Evolutionary conservation across 1,140 invertebrate genomes (phyloP), one percentile per base, ranked within the genome.

Genomic region (Cydia strobilella): DNA sequence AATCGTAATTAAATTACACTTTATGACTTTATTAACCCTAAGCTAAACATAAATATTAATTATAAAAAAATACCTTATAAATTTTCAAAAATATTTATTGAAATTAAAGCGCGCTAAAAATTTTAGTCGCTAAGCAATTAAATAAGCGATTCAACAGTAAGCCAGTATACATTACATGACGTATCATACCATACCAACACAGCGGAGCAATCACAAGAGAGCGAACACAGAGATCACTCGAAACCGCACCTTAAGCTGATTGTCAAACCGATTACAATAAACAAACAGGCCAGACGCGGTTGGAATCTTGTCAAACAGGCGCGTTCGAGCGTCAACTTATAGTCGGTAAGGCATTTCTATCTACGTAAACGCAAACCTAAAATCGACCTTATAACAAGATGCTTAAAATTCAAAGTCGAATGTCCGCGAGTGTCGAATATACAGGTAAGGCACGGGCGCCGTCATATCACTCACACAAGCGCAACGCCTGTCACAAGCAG

Each of bases 171-270:
- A 91, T 91, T 86, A 90, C 88, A 91, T 91, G 89, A 90, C 90
- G 87, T 90, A 91, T 90, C 86, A 90, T 89, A 91, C 89, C 78
- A 82, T 82, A 82, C 77, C 80, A 85, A 90, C 86, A 93, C 90
- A 89, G 91, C 86, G 85, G 88, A 88, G 90, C 89, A 90, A 90
- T 90, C 90, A 87, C 83, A 85, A 86, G 87, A 85, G 83, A 86
- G 86, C 85, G 84, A 81, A 82, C 83, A 82, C 76, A 78, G 85
- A 90, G 87, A 93, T 91, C 91, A 93, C 87, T 90, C 87, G 89
- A 93, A 93, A 93, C 90, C 91, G 90, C 91, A 93, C 90, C 90
- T 93, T 93, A 93, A 93, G 90, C 90, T 90, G 90, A 91, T 93
- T 92, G 90, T 92, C 90, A 92, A 92, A 92, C 90, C 90, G 90